A percentile compares a stretch with the other conserved stretches of the same genome.
These are phyloP conservation scores for Lordiphosa collinella DNA, from an alignment of 1,140 invertebrate genomes.

Conservation along the genomic window DNA sequence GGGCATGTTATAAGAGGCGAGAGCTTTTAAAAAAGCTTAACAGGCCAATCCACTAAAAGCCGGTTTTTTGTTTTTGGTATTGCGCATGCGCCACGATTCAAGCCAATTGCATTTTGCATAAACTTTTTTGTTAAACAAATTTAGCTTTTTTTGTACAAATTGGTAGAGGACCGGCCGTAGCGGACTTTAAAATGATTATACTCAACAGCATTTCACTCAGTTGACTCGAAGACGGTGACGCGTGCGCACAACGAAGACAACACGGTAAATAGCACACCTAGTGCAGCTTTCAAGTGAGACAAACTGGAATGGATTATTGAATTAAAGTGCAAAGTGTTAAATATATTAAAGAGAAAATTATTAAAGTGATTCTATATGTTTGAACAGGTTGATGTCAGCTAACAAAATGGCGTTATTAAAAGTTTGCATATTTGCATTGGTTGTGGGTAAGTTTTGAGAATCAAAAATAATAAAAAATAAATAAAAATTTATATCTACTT, in stretches of 20 bases:
- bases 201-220: constrained; percentile 18
- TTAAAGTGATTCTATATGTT: constrained; percentile 30
- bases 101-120: constrained; percentile 47
- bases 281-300: neutral
- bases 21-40: constrained; percentile 27
- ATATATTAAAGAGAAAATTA: neutral
- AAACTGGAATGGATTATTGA: constrained; percentile 13
- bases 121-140: constrained; percentile 20
- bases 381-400: constrained; percentile 45
- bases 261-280: constrained; percentile 31
- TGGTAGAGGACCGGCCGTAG: constrained; percentile 9
- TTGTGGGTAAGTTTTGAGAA: constrained; percentile 58
- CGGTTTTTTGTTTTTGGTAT: constrained; percentile 42
- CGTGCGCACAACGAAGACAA: constrained; percentile 39
- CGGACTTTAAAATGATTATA: constrained; percentile 31
- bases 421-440: constrained; percentile 72
- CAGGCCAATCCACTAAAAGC: constrained; percentile 10
- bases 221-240: constrained; percentile 43
- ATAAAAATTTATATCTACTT: constrained; percentile 4
- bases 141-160: constrained; percentile 21
- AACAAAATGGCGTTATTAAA: constrained; percentile 68
- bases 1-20: neutral
- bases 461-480: constrained; percentile 9
- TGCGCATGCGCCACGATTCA: constrained; percentile 49
- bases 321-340: constrained; percentile 22